Evolutionary conservation across 1,140 invertebrate species (phyloP).

Genomic region (Calephelis virginiensis): DNA sequence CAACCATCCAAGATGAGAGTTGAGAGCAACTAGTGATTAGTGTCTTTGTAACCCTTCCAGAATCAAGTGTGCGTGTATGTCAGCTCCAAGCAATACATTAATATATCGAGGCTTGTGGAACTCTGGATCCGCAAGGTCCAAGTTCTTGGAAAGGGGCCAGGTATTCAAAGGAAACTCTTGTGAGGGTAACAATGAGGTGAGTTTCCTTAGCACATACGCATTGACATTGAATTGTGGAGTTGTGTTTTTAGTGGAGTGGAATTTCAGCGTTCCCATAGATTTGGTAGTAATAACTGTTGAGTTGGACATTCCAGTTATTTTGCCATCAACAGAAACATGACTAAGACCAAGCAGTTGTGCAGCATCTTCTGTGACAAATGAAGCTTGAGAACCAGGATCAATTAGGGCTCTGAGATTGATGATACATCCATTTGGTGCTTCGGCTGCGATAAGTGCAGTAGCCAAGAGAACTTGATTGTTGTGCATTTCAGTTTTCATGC

Average conservation of each 20-base stretch:
- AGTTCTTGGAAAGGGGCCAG: too few species aligned
- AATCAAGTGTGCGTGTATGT: too few species aligned
- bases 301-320: conserved; percentile 31
- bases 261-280: conserved; percentile 19
- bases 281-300: conserved; percentile 30
- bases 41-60: too few species aligned
- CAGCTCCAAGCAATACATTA: too few species aligned
- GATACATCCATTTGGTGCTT: conserved; percentile 15
- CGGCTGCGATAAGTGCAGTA: conserved; percentile 25
- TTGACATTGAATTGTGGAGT: conserved; percentile 16
- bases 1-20: too few species aligned
- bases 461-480: conserved; percentile 24
- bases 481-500: conserved; percentile 20
- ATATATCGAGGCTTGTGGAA: too few species aligned
- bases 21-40: too few species aligned
- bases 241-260: conserved; percentile 13
- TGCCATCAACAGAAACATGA: conserved; percentile 24
- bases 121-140: too few species aligned
- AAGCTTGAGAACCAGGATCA: conserved; percentile 32
- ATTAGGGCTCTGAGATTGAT: conserved; percentile 29
- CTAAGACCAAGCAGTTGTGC: conserved; percentile 24
- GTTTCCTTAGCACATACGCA: conserved; percentile 29
- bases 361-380: conserved; percentile 25
- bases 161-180: conserved; percentile 18
- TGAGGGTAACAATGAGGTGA: conserved; percentile 33